These are phyloP conservation scores for Dissostichus mawsoni DNA, from an alignment of 2,113 vertebrate species.

Conservation along the genomic window DNA sequence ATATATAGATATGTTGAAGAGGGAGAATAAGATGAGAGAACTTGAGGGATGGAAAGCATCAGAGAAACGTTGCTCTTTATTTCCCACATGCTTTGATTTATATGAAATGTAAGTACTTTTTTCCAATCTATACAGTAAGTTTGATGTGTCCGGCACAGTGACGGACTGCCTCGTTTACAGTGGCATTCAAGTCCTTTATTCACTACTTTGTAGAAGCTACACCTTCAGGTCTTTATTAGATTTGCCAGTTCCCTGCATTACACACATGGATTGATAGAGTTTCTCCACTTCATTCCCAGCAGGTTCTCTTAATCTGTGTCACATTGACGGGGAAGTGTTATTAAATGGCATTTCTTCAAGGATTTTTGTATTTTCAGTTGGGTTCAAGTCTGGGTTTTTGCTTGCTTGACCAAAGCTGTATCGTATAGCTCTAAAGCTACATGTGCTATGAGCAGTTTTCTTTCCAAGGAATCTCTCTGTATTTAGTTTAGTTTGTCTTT, in stretches of 20 bases:
- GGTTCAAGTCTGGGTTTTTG: not conserved
- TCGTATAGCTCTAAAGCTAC: not conserved
- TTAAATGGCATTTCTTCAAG: not conserved
- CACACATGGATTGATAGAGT: not conserved
- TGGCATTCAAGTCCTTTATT: not conserved
- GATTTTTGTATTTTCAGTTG: not conserved
- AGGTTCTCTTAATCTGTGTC: not conserved
- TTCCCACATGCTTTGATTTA: conserved; percentile 3
- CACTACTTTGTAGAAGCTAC: not conserved
- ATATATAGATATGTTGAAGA: not conserved
- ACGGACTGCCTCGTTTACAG: not conserved
- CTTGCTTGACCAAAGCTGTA: not conserved
- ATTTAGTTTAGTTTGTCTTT: not conserved
- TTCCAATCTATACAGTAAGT: not conserved
- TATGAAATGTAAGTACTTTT: not conserved
- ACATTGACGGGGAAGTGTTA: not conserved
- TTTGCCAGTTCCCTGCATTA: not conserved
- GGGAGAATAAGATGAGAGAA: not conserved
- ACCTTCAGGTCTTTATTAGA: not conserved
- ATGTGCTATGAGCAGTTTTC: not conserved
- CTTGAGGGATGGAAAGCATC: not conserved
- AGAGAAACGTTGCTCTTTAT: not conserved
- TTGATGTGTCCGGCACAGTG: not conserved
- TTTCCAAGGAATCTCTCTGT: not conserved
- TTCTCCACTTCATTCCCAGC: not conserved